These are phyloP conservation scores for Montipora efflorescens DNA, from an alignment of 64 coral and sea anemone genomes.

Conservation along the genomic window DNA sequence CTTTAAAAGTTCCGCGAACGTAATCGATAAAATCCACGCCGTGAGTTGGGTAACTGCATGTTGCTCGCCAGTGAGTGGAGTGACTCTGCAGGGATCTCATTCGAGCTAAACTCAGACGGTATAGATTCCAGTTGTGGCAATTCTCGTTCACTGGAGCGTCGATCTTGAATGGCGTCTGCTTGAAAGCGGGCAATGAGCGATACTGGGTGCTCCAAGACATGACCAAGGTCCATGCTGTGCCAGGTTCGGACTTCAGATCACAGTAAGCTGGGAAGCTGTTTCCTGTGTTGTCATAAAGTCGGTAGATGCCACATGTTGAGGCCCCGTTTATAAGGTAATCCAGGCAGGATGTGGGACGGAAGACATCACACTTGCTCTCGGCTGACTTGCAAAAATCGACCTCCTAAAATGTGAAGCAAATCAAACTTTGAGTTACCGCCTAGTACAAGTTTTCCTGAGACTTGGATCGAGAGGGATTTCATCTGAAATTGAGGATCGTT, in stretches of 20 bases:
- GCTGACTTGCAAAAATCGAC: too few relatives aligned
- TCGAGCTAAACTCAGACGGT: conserved; percentile 28
- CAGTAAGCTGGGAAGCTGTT: conserved; percentile 35
- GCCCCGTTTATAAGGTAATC: neutral
- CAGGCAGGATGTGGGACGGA: conserved; percentile 7
- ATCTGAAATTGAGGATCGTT: too few relatives aligned
- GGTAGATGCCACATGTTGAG: conserved; percentile 24
- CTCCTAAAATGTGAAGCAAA: too few relatives aligned
- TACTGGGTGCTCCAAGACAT: conserved; percentile 11
- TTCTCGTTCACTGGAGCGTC: conserved; percentile 61
- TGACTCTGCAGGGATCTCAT: conserved; percentile 15
- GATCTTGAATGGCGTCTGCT: neutral
- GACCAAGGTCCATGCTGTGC: conserved; percentile 53
- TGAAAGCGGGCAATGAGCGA: neutral
- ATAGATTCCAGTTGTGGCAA: conserved; percentile 38
- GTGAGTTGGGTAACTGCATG: conserved; percentile 40
- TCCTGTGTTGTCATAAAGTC: conserved; percentile 34
- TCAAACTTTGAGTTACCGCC: too few relatives aligned
- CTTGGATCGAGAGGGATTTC: too few relatives aligned
- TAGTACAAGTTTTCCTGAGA: too few relatives aligned
- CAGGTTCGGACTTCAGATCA: conserved; percentile 47
- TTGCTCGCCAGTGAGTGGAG: conserved; percentile 60
- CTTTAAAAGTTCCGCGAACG: conserved; percentile 43
- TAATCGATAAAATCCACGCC: conserved; percentile 52
- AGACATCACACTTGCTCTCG: too few relatives aligned